Conservation (phyloP, 2,113 vertebrate genomes). For the Chroicocephalus ridibundus region DNA sequence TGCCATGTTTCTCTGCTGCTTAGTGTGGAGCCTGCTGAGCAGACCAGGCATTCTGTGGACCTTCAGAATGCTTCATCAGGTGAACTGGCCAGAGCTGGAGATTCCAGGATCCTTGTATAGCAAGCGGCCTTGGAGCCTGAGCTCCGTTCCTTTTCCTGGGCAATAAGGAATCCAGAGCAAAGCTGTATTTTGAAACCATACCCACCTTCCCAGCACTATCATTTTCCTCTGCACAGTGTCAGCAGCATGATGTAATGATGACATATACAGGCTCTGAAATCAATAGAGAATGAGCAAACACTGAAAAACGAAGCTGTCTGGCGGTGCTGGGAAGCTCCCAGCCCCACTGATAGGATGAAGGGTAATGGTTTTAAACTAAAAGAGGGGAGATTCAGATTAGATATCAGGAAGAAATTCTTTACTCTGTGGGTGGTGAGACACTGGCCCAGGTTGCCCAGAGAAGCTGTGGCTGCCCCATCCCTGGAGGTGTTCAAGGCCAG, state of each 20-base stretch:
- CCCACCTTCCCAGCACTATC: not conserved
- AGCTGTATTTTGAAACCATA: not conserved
- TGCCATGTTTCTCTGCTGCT: not conserved
- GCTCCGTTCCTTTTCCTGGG: not conserved
- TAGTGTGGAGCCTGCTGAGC: not conserved
- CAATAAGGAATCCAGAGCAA: not conserved
- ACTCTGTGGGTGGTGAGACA: not conserved
- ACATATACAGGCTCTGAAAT: not conserved
- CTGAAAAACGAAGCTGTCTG: fast-evolving
- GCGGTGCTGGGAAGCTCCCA: not conserved
- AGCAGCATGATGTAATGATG: not conserved
- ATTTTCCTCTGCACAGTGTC: not conserved
- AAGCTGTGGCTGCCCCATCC: not conserved
- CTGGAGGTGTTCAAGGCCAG: not conserved
- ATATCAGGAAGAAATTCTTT: not conserved
- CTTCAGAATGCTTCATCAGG: not conserved
- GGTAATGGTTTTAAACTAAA: not conserved
- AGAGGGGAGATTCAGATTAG: not conserved
- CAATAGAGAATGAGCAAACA: not conserved
- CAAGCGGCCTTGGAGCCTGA: not conserved
- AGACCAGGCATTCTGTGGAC: not conserved
- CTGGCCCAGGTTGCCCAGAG: not conserved
- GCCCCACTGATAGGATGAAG: not conserved
- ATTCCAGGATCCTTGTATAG: not conserved
- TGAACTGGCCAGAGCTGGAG: not conserved